Evolutionary conservation across 2,797 vertebrate genomes (phyloP), one percentile per base, ranked within the genome.

Genomic region (Eupleurogrammus muticus): DNA sequence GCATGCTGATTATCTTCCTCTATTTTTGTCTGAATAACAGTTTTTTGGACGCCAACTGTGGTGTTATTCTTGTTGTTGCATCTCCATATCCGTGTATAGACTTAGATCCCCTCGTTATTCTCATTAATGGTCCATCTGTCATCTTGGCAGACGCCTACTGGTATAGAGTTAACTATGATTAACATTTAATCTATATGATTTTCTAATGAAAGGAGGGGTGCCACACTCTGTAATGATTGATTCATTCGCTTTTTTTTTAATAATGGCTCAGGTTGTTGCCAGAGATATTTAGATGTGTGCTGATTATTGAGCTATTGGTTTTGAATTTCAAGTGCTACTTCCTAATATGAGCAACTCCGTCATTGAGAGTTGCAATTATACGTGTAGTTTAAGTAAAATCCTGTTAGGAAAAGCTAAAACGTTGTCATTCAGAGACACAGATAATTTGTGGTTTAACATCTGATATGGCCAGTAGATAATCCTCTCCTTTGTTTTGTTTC

Each of bases 111-210:
- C 89, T 90, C 81, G 89, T 91, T 91, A 92, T 92, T 92, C 87
- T 90, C 92, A 93, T 94, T 94, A 94, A 94, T 90, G 91, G 90
- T 92, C 93, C 94, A 94, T 94, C 94, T 94, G 94, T 93, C 91
- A 90, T 86, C 60, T 91, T 93, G 91, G 93, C 93, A 93, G 81
- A 81, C 79, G 67, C 85, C 84, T 90, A 89, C 77, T 86, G 79
- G 84, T 89, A 87, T 86, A 77, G 84, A 85, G 84, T 82, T 87
- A 81, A 86, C 88, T 75, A 77, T 90, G 89, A 87, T 91, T 91
- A 93, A 90, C 91, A 89, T 91, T 92, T 92, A 89, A 90, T 89
- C 88, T 90, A 91, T 91, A 91, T 86, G 87, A 86, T 92, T 88
- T 90, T 85, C 87, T 89, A 85, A 90, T 90, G 87, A 92, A 88